phyloP scores from a whole-genome alignment of 2,113 vertebrate genomes.

The Corydoras maculifer region DNA sequence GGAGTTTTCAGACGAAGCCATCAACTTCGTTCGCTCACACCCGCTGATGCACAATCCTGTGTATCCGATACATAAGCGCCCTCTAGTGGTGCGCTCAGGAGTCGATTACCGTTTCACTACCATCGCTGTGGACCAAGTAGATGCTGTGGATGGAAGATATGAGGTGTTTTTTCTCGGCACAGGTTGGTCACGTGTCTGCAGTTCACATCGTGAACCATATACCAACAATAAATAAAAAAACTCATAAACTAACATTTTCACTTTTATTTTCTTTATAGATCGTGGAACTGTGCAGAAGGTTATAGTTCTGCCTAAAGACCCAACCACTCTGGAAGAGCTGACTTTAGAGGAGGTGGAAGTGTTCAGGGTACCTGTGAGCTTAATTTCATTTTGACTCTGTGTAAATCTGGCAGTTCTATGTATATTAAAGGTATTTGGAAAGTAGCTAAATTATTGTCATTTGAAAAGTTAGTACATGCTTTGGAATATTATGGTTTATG shows the following conservation, averaged over 20 bases:
- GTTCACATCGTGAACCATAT: background rate
- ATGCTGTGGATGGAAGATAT: slow-evolving; percentile 75
- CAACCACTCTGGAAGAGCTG: slow-evolving; percentile 68
- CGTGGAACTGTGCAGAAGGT: slow-evolving; percentile 78
- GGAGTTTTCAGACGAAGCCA: slow-evolving; percentile 74
- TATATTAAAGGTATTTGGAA: too few relatives aligned
- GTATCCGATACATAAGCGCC: slow-evolving; percentile 74
- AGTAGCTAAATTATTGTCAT: too few relatives aligned
- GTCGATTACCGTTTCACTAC: slow-evolving; percentile 75
- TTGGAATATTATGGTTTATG: too few relatives aligned
- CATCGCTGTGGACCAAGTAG: slow-evolving; percentile 74
- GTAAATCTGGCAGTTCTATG: too few relatives aligned
- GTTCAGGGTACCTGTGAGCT: slow-evolving; percentile 60
- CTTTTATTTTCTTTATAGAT: slow-evolving; percentile 50
- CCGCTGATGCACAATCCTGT: slow-evolving; percentile 75
- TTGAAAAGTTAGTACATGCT: too few relatives aligned
- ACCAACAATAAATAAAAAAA: background rate
- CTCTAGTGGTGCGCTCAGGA: slow-evolving; percentile 72
- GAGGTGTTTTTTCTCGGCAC: slow-evolving; percentile 80
- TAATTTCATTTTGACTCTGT: background rate
- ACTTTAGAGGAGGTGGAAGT: slow-evolving; percentile 78
- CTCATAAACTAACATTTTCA: background rate
- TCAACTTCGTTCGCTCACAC: slow-evolving; percentile 74
- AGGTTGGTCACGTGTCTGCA: slow-evolving; percentile 52
- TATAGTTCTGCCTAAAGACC: slow-evolving; percentile 73